Evolutionary conservation across 2,797 vertebrate genomes (phyloP).

Genomic region (Enteromius thamalakanensis): DNA sequence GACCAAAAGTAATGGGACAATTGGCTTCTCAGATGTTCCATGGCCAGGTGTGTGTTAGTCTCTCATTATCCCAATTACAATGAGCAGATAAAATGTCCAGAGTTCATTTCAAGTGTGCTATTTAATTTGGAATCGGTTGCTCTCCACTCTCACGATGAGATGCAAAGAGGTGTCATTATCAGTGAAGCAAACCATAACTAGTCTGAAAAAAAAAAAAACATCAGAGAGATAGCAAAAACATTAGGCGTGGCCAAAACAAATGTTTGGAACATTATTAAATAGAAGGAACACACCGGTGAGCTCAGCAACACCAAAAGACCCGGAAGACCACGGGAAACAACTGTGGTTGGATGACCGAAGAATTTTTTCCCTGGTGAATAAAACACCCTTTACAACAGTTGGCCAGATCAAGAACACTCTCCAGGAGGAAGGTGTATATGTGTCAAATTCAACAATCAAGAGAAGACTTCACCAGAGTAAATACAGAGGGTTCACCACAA

Average conservation of each 20-base stretch:
- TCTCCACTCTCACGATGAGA: slow-evolving; percentile 52
- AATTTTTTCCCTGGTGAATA: not conserved
- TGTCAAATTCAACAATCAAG: not conserved
- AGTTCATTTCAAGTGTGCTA: slow-evolving; percentile 44
- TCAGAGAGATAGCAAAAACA: slow-evolving; percentile 21
- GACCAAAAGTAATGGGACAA: no score
- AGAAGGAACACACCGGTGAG: slow-evolving; percentile 48
- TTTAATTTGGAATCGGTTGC: slow-evolving; percentile 52
- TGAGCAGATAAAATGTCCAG: slow-evolving; percentile 2
- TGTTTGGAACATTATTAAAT: slow-evolving; percentile 50
- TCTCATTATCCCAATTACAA: not conserved
- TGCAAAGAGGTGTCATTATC: slow-evolving; percentile 50
- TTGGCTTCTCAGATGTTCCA: no score
- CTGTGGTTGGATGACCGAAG: slow-evolving; percentile 29
- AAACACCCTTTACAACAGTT: slow-evolving; percentile 43
- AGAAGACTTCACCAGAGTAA: no score
- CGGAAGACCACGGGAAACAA: slow-evolving; percentile 57
- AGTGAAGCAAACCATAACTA: slow-evolving; percentile 57
- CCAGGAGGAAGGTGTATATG: slow-evolving; percentile 45
- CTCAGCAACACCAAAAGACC: slow-evolving; percentile 56
- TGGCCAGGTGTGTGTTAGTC: no score
- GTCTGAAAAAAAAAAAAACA: slow-evolving; percentile 51
- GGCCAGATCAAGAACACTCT: slow-evolving; percentile 47
- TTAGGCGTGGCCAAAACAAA: slow-evolving; percentile 42
- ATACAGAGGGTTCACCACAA: no score